These are phyloP conservation scores for Pseudochromis fuscus DNA, from an alignment of 2,797 vertebrate species.

Conservation along the genomic window DNA sequence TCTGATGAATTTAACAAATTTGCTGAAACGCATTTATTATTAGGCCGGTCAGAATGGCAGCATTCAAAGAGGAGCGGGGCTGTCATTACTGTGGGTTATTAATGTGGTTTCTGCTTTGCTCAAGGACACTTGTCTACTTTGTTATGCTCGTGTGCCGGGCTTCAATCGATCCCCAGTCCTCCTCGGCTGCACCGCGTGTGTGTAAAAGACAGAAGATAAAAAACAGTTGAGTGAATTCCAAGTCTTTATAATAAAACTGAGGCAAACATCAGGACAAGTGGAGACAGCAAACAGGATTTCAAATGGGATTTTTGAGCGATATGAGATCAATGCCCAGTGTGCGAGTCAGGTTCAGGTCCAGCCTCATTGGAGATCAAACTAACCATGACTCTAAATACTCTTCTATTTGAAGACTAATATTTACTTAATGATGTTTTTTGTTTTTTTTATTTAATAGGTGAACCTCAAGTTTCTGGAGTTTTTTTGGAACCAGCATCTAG, in stretches of 20 bases:
- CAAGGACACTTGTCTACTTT: slow-evolving; percentile 74
- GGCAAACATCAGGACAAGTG: neutral
- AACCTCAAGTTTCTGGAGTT: no score
- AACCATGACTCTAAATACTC: no score
- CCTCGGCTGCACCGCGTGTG: slow-evolving; percentile 23
- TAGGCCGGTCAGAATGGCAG: slow-evolving; percentile 25
- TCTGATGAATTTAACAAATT: slow-evolving; percentile 45
- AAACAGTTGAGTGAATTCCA: neutral
- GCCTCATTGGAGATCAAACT: no score
- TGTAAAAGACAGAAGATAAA: neutral
- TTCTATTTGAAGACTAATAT: no score
- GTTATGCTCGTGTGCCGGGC: slow-evolving; percentile 53
- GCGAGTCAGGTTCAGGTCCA: no score
- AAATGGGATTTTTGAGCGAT: neutral
- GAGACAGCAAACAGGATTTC: neutral
- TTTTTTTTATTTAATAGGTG: no score
- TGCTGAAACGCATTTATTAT: slow-evolving; percentile 39
- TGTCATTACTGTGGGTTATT: slow-evolving; percentile 55
- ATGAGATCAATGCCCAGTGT: neutral
- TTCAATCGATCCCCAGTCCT: slow-evolving; percentile 60
- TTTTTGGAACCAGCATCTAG: no score
- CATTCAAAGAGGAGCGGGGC: slow-evolving; percentile 37
- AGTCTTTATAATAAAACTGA: slow-evolving; percentile 18
- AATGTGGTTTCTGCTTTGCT: slow-evolving; percentile 64
- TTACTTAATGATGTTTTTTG: no score